A percentile compares a stretch with the other conserved stretches of the same genome.
Evolutionary conservation across 2,888 invertebrate genomes (phyloP).

Genomic region (Lamellibrachia satsuma): DNA sequence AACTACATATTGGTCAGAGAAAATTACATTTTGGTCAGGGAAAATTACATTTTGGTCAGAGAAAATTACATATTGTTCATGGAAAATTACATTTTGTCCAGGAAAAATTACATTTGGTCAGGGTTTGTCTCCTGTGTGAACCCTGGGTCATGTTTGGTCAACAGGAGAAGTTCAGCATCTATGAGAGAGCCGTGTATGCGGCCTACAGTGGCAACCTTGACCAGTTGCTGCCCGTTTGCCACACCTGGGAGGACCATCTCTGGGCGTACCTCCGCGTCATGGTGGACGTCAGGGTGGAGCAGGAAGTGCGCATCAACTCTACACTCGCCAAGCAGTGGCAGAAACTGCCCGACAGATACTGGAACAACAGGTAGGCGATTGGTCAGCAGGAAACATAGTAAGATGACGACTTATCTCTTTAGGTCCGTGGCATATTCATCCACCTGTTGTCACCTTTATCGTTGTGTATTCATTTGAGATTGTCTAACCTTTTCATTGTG

Average conservation of each 20-base stretch:
- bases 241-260: slow-evolving; percentile 87
- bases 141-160: not conserved
- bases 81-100: no score
- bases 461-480: no score
- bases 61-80: no score
- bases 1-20: no score
- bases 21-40: no score
- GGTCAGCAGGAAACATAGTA: not conserved
- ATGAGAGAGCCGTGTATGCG: slow-evolving; percentile 76
- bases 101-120: no score
- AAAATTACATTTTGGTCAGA: no score
- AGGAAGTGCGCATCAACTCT: slow-evolving; percentile 75
- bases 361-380: slow-evolving; percentile 53
- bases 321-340: slow-evolving; percentile 60
- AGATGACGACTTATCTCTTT: no score
- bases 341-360: slow-evolving; percentile 54
- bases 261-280: slow-evolving; percentile 84
- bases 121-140: no score
- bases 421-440: no score
- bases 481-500: no score
- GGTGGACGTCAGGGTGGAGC: slow-evolving; percentile 86
- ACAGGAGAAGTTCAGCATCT: slow-evolving; percentile 52
- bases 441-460: no score
- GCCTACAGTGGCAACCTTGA: slow-evolving; percentile 84
- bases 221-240: slow-evolving; percentile 78